phyloP scores from a whole-genome alignment of 2,113 vertebrate genomes.

The mouse (Mus musculus) region DNA sequence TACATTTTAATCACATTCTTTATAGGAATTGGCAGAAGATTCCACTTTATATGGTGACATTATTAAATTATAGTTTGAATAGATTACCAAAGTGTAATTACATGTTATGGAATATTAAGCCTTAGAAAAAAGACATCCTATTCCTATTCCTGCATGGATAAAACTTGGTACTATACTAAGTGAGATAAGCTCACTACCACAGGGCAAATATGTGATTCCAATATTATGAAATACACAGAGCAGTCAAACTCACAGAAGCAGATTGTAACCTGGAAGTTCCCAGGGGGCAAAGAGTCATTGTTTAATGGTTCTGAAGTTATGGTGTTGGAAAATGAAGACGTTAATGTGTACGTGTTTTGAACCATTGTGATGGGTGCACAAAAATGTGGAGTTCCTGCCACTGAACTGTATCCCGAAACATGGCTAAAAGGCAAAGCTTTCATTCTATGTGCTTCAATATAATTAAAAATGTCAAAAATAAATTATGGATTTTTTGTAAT shows the following conservation, averaged over 20 bases:
- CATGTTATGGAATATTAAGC: background rate
- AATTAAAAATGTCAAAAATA: background rate
- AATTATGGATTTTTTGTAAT: background rate
- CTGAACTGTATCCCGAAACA: background rate
- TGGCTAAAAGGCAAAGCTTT: background rate
- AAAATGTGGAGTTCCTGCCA: background rate
- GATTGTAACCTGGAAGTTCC: background rate
- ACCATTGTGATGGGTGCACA: background rate
- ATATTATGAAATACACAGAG: background rate
- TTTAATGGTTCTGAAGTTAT: background rate
- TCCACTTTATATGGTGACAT: background rate
- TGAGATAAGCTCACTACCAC: background rate
- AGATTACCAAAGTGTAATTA: background rate
- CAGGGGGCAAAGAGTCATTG: background rate
- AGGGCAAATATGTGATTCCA: background rate
- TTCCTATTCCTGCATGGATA: background rate
- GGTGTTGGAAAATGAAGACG: background rate
- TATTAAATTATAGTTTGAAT: background rate
- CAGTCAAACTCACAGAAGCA: background rate
- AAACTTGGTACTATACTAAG: background rate
- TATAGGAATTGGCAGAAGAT: background rate
- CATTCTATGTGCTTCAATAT: background rate
- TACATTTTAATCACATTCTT: background rate
- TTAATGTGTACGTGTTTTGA: background rate
- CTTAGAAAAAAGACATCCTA: background rate